phyloP scores from a whole-genome alignment of 2,797 vertebrate genomes.

The Cirrhinus molitorella region DNA sequence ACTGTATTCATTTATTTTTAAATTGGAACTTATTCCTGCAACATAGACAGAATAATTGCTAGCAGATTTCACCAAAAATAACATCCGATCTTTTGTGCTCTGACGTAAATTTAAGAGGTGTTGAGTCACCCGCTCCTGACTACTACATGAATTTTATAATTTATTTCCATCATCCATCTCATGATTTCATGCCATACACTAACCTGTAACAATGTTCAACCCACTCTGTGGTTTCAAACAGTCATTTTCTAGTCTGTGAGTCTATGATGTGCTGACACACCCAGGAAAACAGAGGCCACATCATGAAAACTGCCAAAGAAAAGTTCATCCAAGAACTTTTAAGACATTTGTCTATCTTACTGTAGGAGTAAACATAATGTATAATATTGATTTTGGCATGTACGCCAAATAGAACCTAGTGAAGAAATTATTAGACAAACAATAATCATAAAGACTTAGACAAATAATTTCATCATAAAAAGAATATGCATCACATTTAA shows the following conservation, averaged over 20 bases:
- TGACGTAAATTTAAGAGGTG: neutral
- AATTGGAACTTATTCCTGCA: neutral
- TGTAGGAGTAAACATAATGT: neutral
- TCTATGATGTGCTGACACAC: neutral
- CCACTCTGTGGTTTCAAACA: neutral
- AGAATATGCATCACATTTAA: neutral
- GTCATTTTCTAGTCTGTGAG: neutral
- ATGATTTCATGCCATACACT: neutral
- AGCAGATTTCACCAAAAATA: neutral
- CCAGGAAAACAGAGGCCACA: neutral
- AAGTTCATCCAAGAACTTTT: neutral
- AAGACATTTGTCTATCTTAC: neutral
- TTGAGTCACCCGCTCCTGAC: constrained; percentile 14
- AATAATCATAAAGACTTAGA: too few species aligned
- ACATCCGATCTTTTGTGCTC: neutral
- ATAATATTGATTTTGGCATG: neutral
- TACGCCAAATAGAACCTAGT: neutral
- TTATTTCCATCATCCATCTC: constrained; percentile 30
- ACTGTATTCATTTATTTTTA: neutral
- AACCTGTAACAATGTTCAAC: neutral
- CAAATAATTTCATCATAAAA: neutral
- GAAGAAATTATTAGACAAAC: neutral
- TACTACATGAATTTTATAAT: neutral
- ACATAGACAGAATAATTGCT: constrained; percentile 12
- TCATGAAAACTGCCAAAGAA: constrained; percentile 1